Conservation (phyloP, 2,113 vertebrate species). For the Odontophorus gujanensis region DNA sequence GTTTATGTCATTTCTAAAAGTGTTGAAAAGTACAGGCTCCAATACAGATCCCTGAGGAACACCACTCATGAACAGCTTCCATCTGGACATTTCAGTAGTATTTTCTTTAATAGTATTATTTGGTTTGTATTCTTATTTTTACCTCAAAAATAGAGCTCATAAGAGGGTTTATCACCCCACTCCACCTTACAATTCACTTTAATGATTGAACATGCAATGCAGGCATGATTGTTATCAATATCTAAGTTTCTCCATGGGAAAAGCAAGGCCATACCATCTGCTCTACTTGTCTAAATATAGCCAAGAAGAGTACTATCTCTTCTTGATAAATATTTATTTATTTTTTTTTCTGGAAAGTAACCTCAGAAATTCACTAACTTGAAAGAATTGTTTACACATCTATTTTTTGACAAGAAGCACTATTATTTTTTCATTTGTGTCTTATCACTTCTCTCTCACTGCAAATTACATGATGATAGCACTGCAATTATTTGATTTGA, state of each 20-base stretch:
- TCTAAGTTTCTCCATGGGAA: neutral
- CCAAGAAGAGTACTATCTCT: neutral
- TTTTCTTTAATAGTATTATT: neutral
- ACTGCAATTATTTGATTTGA: neutral
- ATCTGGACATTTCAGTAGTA: neutral
- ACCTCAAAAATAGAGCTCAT: neutral
- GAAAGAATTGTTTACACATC: conserved; percentile 2
- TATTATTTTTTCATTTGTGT: conserved; percentile 19
- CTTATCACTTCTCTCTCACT: neutral
- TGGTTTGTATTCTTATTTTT: neutral
- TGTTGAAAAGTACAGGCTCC: too few species aligned
- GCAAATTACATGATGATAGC: conserved; percentile 11
- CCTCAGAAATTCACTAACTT: neutral
- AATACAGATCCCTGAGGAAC: too few species aligned
- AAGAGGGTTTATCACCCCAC: fast-evolving
- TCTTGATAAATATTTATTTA: neutral
- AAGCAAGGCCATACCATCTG: neutral
- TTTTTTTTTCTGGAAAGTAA: neutral
- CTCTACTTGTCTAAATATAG: conserved; percentile 10
- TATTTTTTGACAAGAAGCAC: conserved; percentile 9
- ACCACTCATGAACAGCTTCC: too few species aligned
- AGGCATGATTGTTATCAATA: neutral
- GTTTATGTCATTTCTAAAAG: too few species aligned
- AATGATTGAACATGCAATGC: neutral
- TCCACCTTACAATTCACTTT: neutral